These are phyloP conservation scores for Hydropsyche tenuis DNA, from an alignment of 1,140 invertebrate genomes.

Conservation along the genomic window DNA sequence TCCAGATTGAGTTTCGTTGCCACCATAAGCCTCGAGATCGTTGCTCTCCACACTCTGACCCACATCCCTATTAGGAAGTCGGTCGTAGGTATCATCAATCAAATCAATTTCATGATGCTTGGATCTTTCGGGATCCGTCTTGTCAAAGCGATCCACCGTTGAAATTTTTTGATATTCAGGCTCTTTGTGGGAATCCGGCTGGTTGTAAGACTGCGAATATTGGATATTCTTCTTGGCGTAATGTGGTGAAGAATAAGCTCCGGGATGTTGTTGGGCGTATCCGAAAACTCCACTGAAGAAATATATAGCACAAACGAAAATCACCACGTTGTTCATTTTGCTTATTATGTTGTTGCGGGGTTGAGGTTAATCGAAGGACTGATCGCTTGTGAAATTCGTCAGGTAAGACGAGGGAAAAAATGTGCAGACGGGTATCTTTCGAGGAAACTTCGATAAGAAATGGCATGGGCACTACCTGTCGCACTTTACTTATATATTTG, in stretches of 20 bases:
- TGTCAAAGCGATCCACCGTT: slow-evolving; percentile 21
- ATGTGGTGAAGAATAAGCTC: slow-evolving; percentile 61
- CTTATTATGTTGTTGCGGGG: no score
- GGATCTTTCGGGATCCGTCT: slow-evolving; percentile 29
- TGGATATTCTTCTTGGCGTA: slow-evolving; percentile 60
- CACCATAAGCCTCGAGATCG: slow-evolving; percentile 53
- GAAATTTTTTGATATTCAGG: slow-evolving; percentile 45
- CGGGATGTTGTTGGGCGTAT: slow-evolving; percentile 57
- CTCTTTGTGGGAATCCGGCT: slow-evolving; percentile 38
- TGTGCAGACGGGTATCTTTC: slow-evolving; percentile 2
- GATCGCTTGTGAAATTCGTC: background rate
- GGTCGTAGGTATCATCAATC: slow-evolving; percentile 16
- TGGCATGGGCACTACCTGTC: slow-evolving; percentile 37
- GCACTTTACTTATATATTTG: slow-evolving; percentile 47
- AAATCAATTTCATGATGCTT: slow-evolving; percentile 48
- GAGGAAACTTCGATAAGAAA: slow-evolving; percentile 44
- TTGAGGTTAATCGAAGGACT: no score
- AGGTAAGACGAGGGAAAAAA: background rate
- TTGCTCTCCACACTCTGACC: slow-evolving; percentile 50
- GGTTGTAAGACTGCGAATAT: slow-evolving; percentile 40
- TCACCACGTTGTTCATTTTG: slow-evolving; percentile 52
- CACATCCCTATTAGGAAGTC: slow-evolving; percentile 26
- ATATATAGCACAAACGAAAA: slow-evolving; percentile 33
- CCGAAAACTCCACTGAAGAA: slow-evolving; percentile 19
- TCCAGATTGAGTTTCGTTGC: slow-evolving; percentile 55